Evolutionary conservation across 2,797 vertebrate species (phyloP), one percentile per base, ranked within the genome.

Genomic region (Mycteria americana): DNA sequence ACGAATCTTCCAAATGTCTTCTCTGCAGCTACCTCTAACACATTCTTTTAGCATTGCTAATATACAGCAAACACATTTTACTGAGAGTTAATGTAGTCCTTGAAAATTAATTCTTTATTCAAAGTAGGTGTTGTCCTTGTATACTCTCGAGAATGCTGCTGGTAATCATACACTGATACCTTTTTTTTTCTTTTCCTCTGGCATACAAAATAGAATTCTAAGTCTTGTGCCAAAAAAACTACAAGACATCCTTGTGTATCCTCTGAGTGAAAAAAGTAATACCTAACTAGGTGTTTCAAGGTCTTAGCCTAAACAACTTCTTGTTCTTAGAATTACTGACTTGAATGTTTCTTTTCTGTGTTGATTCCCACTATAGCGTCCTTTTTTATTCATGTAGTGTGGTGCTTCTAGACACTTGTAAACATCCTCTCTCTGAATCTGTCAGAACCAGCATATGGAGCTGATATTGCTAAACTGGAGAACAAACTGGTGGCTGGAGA

Each of bases 371-470:
- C 30, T 76, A 9, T 65, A 10, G 48, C 1, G 21, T 80, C 48
- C 28, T 79, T 92, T 76, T 89, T 79, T 74, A 45, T 81, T 65
- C 78, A 41, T 25, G 5, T 94, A 99, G 99, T 80, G 97, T 99
- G 94, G 98, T 99, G 48, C 98, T 99, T 80, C 98, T 99, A 37
- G 99, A 99, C 96, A 91, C 98, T 87, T 23, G 98, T 99, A 41
- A 99, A 98, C 95, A 98, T 99, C 83, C 89, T 99, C 96, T 98
- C 98, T 48, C 98, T 99, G 83, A 99, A 98, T 95, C 97, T 99
- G 95, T 98, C 99, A 3, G 99, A 99, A 94, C 98, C 98, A 35
- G 99, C 98, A 9, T 99, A 98, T 33, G 98, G 98, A 95, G 99
- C 98, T 6, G 98, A 98, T 41, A 98, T 98, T 89, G 98, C 98